These are phyloP conservation scores for Brachionus asplanchnoidis DNA, from an alignment of 1,140 invertebrate species.

Conservation along the genomic window DNA sequence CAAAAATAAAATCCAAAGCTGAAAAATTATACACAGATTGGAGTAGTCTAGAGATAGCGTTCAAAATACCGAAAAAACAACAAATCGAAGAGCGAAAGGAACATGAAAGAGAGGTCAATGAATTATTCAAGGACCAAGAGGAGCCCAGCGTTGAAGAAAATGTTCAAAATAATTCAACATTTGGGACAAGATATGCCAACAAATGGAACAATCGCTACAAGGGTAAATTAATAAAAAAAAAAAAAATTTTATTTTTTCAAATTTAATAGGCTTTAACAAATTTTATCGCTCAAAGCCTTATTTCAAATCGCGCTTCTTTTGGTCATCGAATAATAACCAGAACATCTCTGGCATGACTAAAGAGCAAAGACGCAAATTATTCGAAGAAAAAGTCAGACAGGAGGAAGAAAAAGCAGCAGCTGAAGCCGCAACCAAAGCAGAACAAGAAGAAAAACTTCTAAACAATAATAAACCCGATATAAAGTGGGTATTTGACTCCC, in stretches of 20 bases:
- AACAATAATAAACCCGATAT: background rate
- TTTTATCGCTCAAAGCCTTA: background rate
- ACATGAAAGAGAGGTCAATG: constrained; percentile 52
- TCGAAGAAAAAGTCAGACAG: constrained; percentile 22
- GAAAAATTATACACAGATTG: constrained; percentile 58
- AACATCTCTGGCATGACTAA: background rate
- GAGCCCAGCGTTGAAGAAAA: background rate
- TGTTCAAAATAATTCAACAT: background rate
- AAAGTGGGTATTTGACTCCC: background rate
- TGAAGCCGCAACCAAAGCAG: background rate
- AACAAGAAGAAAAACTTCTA: background rate
- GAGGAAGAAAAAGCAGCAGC: constrained; percentile 22
- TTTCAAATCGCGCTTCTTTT: background rate
- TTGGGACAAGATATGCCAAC: background rate
- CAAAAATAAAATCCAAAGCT: constrained; percentile 45
- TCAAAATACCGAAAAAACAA: constrained; percentile 89
- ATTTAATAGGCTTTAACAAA: background rate
- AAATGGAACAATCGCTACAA: constrained; percentile 11
- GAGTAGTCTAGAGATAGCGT: constrained; percentile 64
- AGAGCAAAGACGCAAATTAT: constrained; percentile 17
- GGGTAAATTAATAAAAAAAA: background rate
- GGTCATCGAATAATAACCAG: background rate
- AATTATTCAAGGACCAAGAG: background rate
- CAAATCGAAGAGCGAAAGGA: constrained; percentile 63
- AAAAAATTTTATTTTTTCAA: background rate